phyloP scores from a whole-genome alignment of 2,888 invertebrate species.

The Neoascia interrupta region DNA sequence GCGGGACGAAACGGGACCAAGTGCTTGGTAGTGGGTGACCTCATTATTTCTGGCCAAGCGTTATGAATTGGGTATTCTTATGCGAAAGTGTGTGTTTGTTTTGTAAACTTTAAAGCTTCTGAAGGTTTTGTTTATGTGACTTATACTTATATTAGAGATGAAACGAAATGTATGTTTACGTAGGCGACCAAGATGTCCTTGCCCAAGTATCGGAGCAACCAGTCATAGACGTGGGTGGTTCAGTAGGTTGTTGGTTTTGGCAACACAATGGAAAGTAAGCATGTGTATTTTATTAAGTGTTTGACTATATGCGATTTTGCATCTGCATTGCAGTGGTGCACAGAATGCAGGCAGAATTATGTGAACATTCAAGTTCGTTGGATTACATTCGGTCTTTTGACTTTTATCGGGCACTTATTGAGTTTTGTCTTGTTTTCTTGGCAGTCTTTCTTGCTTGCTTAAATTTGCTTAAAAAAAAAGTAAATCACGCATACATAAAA shows the following conservation, averaged over 20 bases:
- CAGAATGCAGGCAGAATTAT: too few species aligned
- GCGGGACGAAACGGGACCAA: not conserved
- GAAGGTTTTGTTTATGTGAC: conserved; percentile 30
- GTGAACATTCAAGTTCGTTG: too few species aligned
- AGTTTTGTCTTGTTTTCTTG: too few species aligned
- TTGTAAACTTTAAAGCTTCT: conserved; percentile 33
- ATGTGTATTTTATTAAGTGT: too few species aligned
- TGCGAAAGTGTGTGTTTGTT: not conserved
- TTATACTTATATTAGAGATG: conserved; percentile 21
- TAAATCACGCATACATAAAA: too few species aligned
- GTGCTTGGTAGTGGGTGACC: conserved; percentile 54
- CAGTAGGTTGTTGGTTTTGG: conserved; percentile 28
- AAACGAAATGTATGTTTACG: not conserved
- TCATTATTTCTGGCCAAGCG: conserved; percentile 5
- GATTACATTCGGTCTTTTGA: too few species aligned
- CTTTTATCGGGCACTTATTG: too few species aligned
- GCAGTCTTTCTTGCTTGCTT: too few species aligned
- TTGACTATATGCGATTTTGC: too few species aligned
- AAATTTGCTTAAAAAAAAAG: too few species aligned
- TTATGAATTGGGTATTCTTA: not conserved
- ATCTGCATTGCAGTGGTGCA: too few species aligned
- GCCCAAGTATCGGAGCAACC: not conserved
- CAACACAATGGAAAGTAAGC: not conserved
- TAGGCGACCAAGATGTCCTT: conserved; percentile 7
- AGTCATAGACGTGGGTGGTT: not conserved